Base-by-base conservation (phyloP, 1,140 invertebrate species). In the Anastrepha obliqua region DNA sequence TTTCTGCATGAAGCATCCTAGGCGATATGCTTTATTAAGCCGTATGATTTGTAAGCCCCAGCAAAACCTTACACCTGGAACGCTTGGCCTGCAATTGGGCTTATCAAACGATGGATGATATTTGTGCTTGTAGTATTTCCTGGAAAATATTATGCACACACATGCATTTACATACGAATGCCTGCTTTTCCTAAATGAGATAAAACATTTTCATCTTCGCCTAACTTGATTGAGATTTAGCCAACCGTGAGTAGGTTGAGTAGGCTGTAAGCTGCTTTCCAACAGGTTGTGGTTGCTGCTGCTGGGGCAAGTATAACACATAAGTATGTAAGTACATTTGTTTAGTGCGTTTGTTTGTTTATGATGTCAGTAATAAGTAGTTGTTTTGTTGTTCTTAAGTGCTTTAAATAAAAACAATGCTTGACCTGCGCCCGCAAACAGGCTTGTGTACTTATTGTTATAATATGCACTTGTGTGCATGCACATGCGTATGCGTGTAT, bases 331-430 rank as follows among this genome's bases (percentile, higher is more conserved):
- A 6, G 13, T 8, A 20, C 65, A 7, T 9, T 74, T 74, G 67
- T 55, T 55, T 6, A 55, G 11, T 11, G 51, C 2, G 51, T 74
- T 74, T 74, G 67, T 74, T 55, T 55, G 51, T 55, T 15, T 62
- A 62, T n/a, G 5, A 5, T 62, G 60, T 17, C 15, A 5, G 1
- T 13, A 17, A 62, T 62, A 62, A 62, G 60, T 8, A 62, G 60
- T 81, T 81, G 47, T 81, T 29, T 55, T 20, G 17, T 47, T 67
- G 9, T 11, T 0, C 47, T 81, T 81, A 81, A 81, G 74, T 55
- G 74, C n/a, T 55, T 81, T 51, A 81, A 81, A 81, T 51, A 81
- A 81, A 81, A 81, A 81, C 74, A 81, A 81, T 55, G 74, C 74
- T 81, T 81, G 74, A 81, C 74, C 74, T 81, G 74, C 6, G 47